phyloP scores from a whole-genome alignment of 2,888 invertebrate genomes.

The Melinaea menophilus region DNA sequence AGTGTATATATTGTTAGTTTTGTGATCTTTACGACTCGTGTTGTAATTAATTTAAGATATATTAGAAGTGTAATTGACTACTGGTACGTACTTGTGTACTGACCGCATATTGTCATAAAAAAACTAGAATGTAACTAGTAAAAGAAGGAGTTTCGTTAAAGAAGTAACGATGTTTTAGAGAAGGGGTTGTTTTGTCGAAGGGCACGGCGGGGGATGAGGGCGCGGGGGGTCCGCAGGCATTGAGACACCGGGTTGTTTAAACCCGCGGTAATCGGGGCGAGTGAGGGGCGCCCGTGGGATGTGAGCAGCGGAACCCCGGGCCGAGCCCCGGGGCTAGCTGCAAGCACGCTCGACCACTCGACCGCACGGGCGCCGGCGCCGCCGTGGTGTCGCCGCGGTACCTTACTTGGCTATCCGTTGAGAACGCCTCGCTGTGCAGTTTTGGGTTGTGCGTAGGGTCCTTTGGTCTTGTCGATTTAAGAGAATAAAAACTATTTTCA shows the following conservation, averaged over 20 bases:
- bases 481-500: conserved; percentile 28
- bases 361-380: conserved; percentile 22
- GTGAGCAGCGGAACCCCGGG: conserved; percentile 35
- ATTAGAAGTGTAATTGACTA: conserved; percentile 2
- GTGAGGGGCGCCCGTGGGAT: conserved; percentile 16
- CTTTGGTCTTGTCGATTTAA: conserved; percentile 17
- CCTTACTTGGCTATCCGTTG: conserved; percentile 26
- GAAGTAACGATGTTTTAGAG: conserved; percentile 13
- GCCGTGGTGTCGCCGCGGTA: conserved; percentile 30
- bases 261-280: conserved; percentile 27
- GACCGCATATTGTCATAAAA: conserved; percentile 3
- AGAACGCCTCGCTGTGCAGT: conserved; percentile 30
- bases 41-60: not conserved
- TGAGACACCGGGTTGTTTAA: conserved; percentile 21
- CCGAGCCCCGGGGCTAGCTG: conserved; percentile 37
- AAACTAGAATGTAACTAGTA: conserved; percentile 3
- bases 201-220: conserved; percentile 5
- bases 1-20: conserved; percentile 8
- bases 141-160: conserved; percentile 20
- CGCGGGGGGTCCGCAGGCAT: conserved; percentile 25
- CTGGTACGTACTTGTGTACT: conserved; percentile 10
- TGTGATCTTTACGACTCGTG: not conserved
- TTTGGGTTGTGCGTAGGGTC: conserved; percentile 31
- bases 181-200: conserved; percentile 13
- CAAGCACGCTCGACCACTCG: conserved; percentile 4